A percentile compares a stretch with the other conserved stretches of the same genome.
phyloP scores from a whole-genome alignment of 1,140 invertebrate species.

The Frieseomelitta varia region DNA sequence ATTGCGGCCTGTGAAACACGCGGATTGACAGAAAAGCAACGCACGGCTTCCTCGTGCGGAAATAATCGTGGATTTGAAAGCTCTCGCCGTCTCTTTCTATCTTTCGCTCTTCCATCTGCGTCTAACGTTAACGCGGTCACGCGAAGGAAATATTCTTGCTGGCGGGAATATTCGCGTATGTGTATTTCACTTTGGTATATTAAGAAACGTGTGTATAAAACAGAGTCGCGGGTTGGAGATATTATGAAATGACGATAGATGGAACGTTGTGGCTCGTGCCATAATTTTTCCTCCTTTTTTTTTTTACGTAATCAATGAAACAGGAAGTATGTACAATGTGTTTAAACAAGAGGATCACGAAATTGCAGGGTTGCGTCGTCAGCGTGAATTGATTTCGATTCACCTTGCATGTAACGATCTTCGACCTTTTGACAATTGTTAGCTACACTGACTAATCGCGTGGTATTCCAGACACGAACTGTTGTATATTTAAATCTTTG shows the following conservation, averaged over 20 bases:
- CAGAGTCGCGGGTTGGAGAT: background rate
- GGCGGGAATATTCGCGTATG: background rate
- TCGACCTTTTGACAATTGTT: slow-evolving; percentile 30
- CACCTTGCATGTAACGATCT: slow-evolving; percentile 33
- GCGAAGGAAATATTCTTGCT: slow-evolving; percentile 30
- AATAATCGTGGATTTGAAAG: slow-evolving; percentile 57
- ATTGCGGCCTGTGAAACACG: slow-evolving; percentile 11
- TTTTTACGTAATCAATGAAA: slow-evolving; percentile 1
- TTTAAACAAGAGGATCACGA: background rate
- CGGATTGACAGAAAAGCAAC: slow-evolving; percentile 33
- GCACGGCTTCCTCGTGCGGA: slow-evolving; percentile 26
- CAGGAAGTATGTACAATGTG: background rate
- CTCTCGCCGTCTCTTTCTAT: slow-evolving; percentile 22
- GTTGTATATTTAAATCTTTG: background rate
- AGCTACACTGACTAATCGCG: slow-evolving; percentile 23
- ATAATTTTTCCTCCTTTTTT: background rate
- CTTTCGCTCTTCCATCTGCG: background rate
- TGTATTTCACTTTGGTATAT: slow-evolving; percentile 6
- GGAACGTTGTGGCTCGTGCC: background rate
- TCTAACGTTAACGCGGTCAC: slow-evolving; percentile 50
- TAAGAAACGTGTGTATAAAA: background rate
- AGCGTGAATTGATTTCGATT: slow-evolving; percentile 22
- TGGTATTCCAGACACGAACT: background rate
- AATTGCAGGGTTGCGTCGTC: background rate
- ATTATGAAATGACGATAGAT: slow-evolving; percentile 8